A percentile compares a stretch with the other conserved stretches of the same genome.
phyloP scores from a whole-genome alignment of 2,113 vertebrate species.

The Corydoras maculifer region DNA sequence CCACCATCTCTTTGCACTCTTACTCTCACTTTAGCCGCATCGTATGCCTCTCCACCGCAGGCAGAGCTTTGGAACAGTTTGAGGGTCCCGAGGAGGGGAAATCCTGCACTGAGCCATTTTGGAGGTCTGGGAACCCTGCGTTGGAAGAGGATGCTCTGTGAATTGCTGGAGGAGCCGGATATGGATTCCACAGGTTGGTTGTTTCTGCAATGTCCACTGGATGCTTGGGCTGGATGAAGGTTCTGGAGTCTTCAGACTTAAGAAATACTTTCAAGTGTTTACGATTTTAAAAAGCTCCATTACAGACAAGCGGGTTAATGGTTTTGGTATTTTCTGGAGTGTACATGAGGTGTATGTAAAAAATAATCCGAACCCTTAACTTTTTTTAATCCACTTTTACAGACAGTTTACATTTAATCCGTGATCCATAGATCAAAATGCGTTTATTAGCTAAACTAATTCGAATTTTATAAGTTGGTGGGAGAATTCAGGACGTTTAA shows the following conservation, averaged over 20 bases:
- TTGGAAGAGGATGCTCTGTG: conserved; percentile 99
- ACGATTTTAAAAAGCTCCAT: no score
- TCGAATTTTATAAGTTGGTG: no score
- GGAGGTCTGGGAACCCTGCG: conserved; percentile 78
- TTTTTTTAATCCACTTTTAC: no score
- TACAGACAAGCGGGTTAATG: no score
- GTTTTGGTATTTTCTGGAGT: conserved; percentile 73
- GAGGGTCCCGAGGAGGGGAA: conserved; percentile 60
- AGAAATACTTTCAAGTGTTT: conserved; percentile 10
- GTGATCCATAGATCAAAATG: no score
- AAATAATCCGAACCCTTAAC: no score
- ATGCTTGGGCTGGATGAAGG: conserved; percentile 37
- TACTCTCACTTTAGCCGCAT: conserved; percentile 55
- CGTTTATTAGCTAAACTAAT: no score
- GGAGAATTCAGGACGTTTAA: no score
- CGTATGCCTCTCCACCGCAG: conserved; percentile 64
- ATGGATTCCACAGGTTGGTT: conserved; percentile 99
- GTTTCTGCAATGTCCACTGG: conserved; percentile 37
- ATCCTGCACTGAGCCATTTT: conserved; percentile 63
- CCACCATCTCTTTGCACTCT: conserved; percentile 49
- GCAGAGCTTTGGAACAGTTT: conserved; percentile 61
- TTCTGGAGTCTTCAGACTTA: conserved; percentile 33
- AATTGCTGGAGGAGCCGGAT: conserved; percentile 98
- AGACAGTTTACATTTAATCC: no score
- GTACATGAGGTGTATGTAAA: conserved; percentile 45